A percentile compares a stretch with the other conserved stretches of the same genome.
phyloP scores from a whole-genome alignment of 2,113 vertebrate genomes.

The Syrmaticus mikado region DNA sequence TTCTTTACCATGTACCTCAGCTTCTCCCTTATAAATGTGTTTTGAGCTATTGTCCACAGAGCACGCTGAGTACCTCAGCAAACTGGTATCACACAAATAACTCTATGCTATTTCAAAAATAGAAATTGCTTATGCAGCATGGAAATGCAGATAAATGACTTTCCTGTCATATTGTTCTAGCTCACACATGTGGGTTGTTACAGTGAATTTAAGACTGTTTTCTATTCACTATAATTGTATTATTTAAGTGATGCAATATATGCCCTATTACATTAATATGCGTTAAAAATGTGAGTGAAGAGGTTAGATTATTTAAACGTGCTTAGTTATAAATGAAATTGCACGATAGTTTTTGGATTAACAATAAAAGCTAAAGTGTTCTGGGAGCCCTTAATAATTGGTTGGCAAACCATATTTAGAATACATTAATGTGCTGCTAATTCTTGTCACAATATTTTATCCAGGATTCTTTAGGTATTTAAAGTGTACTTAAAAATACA shows the following conservation, averaged over 20 bases:
- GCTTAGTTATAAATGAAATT: background rate
- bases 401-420: background rate
- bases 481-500: background rate
- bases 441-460: background rate
- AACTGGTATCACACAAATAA: background rate
- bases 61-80: background rate
- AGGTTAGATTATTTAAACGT: background rate
- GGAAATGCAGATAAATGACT: background rate
- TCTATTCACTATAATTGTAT: background rate
- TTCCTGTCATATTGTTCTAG: background rate
- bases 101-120: background rate
- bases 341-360: background rate
- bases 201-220: background rate
- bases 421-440: background rate
- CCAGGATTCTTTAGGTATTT: background rate
- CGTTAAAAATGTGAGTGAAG: conserved; percentile 42
- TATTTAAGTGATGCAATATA: conserved; percentile 16
- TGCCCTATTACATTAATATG: background rate
- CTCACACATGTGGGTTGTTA: background rate
- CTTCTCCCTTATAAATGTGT: background rate
- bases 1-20: background rate
- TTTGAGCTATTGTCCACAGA: background rate
- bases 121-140: background rate
- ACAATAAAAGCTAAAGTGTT: background rate
- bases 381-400: background rate